Percentiles rank a stretch among this genome's conserved stretches.
Conservation (phyloP, 64 coral and sea anemone genomes). For the Hydrozoanthus tunicans region DNA sequence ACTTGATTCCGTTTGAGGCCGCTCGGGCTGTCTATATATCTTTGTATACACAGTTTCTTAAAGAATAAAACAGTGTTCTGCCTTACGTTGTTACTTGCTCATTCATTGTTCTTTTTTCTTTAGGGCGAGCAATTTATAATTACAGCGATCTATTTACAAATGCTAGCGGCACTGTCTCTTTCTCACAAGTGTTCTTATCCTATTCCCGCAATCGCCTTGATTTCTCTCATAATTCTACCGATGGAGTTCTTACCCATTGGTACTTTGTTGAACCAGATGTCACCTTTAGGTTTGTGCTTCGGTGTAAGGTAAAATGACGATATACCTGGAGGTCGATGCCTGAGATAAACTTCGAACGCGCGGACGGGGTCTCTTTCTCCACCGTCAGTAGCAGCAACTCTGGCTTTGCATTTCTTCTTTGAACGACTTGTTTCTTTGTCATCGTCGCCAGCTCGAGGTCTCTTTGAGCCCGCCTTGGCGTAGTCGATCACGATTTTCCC, state of each 20-base stretch:
- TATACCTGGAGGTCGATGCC: conserved; percentile 96
- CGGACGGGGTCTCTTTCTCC: conserved; percentile 96
- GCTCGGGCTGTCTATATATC: conserved; percentile 32
- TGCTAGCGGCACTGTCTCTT: conserved; percentile 46
- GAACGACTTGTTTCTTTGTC: conserved; percentile 89
- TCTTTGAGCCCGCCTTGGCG: conserved; percentile 87
- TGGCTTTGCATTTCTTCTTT: conserved; percentile 95
- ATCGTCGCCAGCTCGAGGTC: conserved; percentile 78
- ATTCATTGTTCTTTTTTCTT: conserved; percentile 34
- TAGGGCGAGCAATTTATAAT: conserved; percentile 54
- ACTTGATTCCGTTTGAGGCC: conserved; percentile 23
- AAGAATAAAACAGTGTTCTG: conserved; percentile 55
- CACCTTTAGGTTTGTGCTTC: conserved; percentile 99
- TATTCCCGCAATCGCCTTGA: conserved; percentile 97
- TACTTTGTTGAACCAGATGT: conserved; percentile 99
- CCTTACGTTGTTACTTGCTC: conserved; percentile 40
- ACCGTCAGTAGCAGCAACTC: conserved; percentile 93
- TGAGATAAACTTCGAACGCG: conserved; percentile 94
- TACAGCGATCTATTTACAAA: conserved; percentile 60
- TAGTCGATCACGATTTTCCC: conserved; percentile 98
- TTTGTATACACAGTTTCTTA: conserved; percentile 39
- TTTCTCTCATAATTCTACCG: conserved; percentile 98
- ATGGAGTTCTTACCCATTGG: conserved; percentile 99
- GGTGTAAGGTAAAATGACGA: conserved; percentile 99
- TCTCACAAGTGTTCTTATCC: conserved; percentile 63